Evolutionary conservation across 1,140 invertebrate genomes (phyloP), one percentile per base, ranked within the genome.

Genomic region (Sarcophaga bullata): DNA sequence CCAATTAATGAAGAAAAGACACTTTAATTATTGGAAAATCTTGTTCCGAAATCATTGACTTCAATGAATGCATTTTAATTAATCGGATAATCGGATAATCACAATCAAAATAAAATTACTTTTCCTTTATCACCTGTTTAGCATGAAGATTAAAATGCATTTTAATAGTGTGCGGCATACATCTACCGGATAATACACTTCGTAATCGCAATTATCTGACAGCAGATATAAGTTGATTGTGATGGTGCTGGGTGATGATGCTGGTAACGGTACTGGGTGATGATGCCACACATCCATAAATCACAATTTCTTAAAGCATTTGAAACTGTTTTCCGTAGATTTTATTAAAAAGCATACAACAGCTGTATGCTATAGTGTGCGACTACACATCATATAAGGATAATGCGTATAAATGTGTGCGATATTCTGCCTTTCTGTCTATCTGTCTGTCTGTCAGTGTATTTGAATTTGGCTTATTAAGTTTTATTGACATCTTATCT

Each of bases 401-500:
- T 1, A 37, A 37, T 37, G 25, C 25, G 25, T 37, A 37, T 37
- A 37, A 37, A 37, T 37, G 25, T 37, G 4, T 37, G 25, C 25
- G 25, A 37, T 37, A 2, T 37, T 37, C 25, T 37, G 25, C 1
- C 1, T n/a, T n/a, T n/a, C n/a, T 37, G 25, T 37, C 25, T 37
- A 4, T 37, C 25, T 37, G 25, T 37, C 4, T 37, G 25, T 37
- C 25, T 37, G 25, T 37, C 25, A 37, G 25, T 37, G 25, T 37
- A 37, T 37, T 37, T 68, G 62, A 37, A 37, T 37, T 68, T 68
- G 17, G 62, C 62, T 68, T 68, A 68, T 68, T 68, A 68, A 68
- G 62, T 68, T 68, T 68, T 68, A 68, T 68, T 68, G 62, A 68
- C 62, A 68, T 68, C n/a, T 68, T 25, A 68, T 68, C n/a, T 68